These are phyloP conservation scores for Montipora capitata DNA, from an alignment of 92 coral and sea anemone species.

Conservation along the genomic window DNA sequence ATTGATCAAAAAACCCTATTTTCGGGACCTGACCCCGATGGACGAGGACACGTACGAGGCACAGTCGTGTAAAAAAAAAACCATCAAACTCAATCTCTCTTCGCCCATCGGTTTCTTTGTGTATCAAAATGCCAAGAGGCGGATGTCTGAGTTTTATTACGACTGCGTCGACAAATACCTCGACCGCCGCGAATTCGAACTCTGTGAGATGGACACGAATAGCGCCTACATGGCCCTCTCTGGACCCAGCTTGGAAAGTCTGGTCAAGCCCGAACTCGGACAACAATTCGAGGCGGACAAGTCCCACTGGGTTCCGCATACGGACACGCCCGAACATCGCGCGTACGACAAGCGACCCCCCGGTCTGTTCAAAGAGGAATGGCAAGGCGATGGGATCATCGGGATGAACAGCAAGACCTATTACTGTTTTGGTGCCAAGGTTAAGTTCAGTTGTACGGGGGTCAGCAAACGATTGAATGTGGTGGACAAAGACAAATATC, in stretches of 20 bases:
- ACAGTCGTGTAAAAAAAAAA: neutral
- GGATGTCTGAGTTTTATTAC: too few species aligned
- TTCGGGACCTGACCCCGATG: slow-evolving; percentile 33
- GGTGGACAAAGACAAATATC: slow-evolving; percentile 60
- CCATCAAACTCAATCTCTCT: too few species aligned
- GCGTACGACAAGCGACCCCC: slow-evolving; percentile 62
- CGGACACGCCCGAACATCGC: too few species aligned
- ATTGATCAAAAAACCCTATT: slow-evolving; percentile 55
- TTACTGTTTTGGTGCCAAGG: slow-evolving; percentile 42
- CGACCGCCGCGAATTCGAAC: slow-evolving; percentile 56
- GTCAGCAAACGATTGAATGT: slow-evolving; percentile 48
- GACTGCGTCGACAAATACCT: slow-evolving; percentile 38
- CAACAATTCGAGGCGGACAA: slow-evolving; percentile 33
- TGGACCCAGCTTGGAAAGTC: slow-evolving; percentile 33
- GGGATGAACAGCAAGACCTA: too few species aligned
- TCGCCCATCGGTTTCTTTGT: too few species aligned
- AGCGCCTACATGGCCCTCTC: slow-evolving; percentile 62
- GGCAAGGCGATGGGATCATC: too few species aligned
- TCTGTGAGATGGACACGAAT: too few species aligned
- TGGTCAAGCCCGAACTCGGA: slow-evolving; percentile 29
- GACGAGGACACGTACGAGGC: slow-evolving; percentile 45
- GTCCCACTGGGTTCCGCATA: slow-evolving; percentile 60
- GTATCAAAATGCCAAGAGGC: too few species aligned
- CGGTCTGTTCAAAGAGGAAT: too few species aligned
- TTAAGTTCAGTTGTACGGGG: slow-evolving; percentile 59